These are phyloP conservation scores for Lasioglossum villosulum DNA, from an alignment of 2,888 invertebrate genomes.

Conservation along the genomic window DNA sequence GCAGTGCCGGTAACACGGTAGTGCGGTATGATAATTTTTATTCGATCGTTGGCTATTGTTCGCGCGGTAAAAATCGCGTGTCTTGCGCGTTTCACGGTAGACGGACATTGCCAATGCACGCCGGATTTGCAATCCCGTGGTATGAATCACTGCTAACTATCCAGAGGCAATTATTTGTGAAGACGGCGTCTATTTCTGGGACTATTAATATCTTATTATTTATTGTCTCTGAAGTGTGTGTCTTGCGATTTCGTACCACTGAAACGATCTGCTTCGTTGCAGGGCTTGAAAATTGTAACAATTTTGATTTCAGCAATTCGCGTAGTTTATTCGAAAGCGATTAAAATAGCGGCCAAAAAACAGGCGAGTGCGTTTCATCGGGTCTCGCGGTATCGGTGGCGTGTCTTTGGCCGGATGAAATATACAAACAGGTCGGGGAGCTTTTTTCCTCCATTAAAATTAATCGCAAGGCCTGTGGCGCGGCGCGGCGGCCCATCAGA, in stretches of 20 bases:
- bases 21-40: slow-evolving; percentile 17
- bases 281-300: neutral
- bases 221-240: neutral
- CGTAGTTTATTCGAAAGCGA: slow-evolving; percentile 14
- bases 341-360: neutral
- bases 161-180: slow-evolving; percentile 17
- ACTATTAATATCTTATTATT: slow-evolving; percentile 9
- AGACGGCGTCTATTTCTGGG: neutral
- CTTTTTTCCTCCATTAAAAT: neutral
- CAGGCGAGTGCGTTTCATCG: neutral
- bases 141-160: neutral
- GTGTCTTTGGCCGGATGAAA: neutral
- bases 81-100: neutral
- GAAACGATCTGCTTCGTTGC: neutral
- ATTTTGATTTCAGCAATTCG: neutral
- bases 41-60: neutral
- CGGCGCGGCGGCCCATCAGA: slow-evolving; percentile 3
- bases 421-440: neutral
- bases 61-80: neutral
- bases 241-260: neutral
- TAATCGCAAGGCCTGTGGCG: slow-evolving; percentile 13
- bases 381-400: neutral
- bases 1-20: neutral
- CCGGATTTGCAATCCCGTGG: neutral
- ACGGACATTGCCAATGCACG: neutral